Conservation (phyloP, 37 sponge, comb jelly and placozoan species). For the Corticium candelabrum region DNA sequence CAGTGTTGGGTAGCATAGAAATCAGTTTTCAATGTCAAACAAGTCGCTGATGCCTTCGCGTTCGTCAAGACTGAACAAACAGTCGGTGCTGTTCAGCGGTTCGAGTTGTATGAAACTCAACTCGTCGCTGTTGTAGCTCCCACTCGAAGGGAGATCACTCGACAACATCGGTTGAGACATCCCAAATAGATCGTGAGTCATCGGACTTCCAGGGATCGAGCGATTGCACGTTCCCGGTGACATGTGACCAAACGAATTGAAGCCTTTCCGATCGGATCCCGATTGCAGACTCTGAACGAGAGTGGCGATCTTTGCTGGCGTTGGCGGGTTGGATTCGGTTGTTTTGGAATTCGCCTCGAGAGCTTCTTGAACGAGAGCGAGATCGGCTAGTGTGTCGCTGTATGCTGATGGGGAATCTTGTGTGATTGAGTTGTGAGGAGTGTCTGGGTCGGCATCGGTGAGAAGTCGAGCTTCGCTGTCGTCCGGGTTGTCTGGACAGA, state of each 20-base stretch:
- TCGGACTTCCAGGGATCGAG: constrained; percentile 1
- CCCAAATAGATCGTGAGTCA: background rate
- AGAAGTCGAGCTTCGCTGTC: constrained; percentile 9
- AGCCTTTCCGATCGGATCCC: background rate
- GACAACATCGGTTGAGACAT: background rate
- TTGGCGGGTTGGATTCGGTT: background rate
- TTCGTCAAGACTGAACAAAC: constrained; percentile 10
- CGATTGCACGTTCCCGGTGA: background rate
- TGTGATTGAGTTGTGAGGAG: too few relatives aligned
- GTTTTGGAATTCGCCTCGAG: background rate
- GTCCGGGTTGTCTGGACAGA: constrained; percentile 43
- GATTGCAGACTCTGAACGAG: background rate
- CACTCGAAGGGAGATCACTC: constrained; percentile 43
- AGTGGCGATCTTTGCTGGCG: background rate
- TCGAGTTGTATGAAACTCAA: constrained; percentile 22
- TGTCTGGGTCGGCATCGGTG: background rate
- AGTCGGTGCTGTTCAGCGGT: background rate
- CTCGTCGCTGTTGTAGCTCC: constrained; percentile 26
- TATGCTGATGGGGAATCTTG: too few relatives aligned
- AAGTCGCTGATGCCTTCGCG: constrained; percentile 59
- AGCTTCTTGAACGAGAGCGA: background rate
- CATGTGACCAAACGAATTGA: constrained; percentile 11
- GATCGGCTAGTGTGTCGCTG: background rate
- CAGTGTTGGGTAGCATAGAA: too few relatives aligned
- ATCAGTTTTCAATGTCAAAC: too few relatives aligned